These are phyloP conservation scores for Muscicapa comitata DNA, from an alignment of 2,797 vertebrate genomes.

Conservation along the genomic window DNA sequence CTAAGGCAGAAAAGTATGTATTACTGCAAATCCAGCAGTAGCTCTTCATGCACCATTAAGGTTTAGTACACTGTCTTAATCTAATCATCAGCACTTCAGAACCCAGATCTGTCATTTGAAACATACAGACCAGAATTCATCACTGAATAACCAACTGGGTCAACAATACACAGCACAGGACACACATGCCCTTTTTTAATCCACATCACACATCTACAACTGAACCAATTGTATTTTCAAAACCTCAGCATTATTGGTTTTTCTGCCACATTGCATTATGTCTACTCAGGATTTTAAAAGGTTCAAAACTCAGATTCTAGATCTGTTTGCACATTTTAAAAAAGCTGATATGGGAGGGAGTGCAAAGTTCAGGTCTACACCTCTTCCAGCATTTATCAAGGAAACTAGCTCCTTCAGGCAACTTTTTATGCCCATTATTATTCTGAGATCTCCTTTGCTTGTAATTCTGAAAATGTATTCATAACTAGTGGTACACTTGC, in stretches of 20 bases:
- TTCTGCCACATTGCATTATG: neutral
- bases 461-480: slow-evolving; percentile 40
- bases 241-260: neutral
- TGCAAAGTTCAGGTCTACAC: neutral
- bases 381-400: neutral
- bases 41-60: slow-evolving; percentile 57
- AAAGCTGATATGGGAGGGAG: neutral
- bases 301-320: neutral
- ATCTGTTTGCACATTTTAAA: neutral
- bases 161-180: neutral
- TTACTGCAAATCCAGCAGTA: slow-evolving; percentile 56
- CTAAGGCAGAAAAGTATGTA: slow-evolving; percentile 44
- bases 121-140: slow-evolving; percentile 27
- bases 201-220: neutral
- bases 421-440: slow-evolving; percentile 27
- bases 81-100: slow-evolving; percentile 60
- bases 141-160: slow-evolving; percentile 48
- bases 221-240: neutral
- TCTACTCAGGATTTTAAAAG: neutral
- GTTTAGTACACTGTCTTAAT: slow-evolving; percentile 55
- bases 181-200: neutral
- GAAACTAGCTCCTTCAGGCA: slow-evolving; percentile 18
- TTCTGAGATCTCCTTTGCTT: slow-evolving; percentile 18
- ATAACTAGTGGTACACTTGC: slow-evolving; percentile 28
- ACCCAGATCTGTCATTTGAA: slow-evolving; percentile 46